Conservation (phyloP, 1,140 invertebrate genomes). For the Whitmania pigra region DNA sequence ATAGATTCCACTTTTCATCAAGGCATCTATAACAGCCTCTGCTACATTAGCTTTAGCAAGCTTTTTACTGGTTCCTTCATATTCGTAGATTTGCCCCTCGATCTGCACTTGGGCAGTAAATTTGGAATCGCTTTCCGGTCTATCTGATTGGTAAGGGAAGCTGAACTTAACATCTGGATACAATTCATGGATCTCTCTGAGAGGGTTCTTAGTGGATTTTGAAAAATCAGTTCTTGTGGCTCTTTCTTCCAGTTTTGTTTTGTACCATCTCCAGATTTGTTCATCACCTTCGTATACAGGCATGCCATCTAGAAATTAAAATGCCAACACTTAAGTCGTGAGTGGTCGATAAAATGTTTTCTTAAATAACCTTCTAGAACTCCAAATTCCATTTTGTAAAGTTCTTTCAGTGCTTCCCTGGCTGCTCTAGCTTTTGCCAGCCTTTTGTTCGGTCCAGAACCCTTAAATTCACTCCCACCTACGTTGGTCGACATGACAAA, state of each 20-base stretch:
- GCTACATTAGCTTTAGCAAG: slow-evolving; percentile 11
- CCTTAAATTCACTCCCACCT: background rate
- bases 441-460: slow-evolving; percentile 4
- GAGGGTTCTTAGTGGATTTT: background rate
- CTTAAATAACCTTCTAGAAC: slow-evolving; percentile 11
- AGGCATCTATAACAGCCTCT: background rate
- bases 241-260: slow-evolving; percentile 8
- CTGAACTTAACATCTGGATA: slow-evolving; percentile 17
- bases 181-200: slow-evolving; percentile 6
- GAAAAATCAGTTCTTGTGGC: background rate
- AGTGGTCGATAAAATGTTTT: background rate
- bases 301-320: slow-evolving; percentile 14
- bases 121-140: background rate
- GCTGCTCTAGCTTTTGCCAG: slow-evolving; percentile 16
- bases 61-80: slow-evolving; percentile 11
- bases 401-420: slow-evolving; percentile 8
- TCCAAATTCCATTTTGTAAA: slow-evolving; percentile 19
- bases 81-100: slow-evolving; percentile 14
- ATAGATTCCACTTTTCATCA: slow-evolving; percentile 8
- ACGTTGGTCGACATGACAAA: slow-evolving; percentile 12
- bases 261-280: slow-evolving; percentile 15
- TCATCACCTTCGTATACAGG: slow-evolving; percentile 16
- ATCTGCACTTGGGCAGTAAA: background rate
- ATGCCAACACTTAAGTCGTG: background rate
- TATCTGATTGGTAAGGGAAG: slow-evolving; percentile 10